Evolutionary conservation across 2,888 invertebrate species (phyloP).

Genomic region (Pandemis cinnamomeana): DNA sequence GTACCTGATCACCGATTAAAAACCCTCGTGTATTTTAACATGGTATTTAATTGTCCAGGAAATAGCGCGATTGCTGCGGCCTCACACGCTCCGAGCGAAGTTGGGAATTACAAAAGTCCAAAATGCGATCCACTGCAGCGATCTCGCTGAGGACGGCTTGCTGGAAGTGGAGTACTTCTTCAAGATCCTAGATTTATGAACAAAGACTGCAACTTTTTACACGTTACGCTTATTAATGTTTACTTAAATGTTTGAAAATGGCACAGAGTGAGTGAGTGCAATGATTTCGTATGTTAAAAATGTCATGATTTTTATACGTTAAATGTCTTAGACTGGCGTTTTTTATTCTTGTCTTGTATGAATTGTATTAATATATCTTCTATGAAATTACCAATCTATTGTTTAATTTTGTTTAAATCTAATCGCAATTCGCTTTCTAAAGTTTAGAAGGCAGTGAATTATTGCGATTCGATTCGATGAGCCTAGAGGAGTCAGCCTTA

Average conservation of each 20-base stretch:
- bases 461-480: too few relatives aligned
- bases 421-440: too few relatives aligned
- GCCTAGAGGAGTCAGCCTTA: too few relatives aligned
- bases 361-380: constrained; percentile 17
- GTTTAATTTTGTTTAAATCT: not conserved
- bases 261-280: constrained; percentile 28
- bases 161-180: constrained; percentile 94
- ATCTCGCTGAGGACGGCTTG: constrained; percentile 93
- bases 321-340: constrained; percentile 2
- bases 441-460: too few relatives aligned
- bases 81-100: constrained; percentile 92
- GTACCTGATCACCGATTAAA: too few relatives aligned
- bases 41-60: constrained; percentile 82
- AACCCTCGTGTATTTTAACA: too few relatives aligned
- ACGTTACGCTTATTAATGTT: constrained; percentile 36
- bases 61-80: constrained; percentile 92
- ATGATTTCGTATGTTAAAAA: constrained; percentile 2
- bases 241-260: constrained; percentile 21
- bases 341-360: constrained; percentile 21
- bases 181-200: constrained; percentile 86
- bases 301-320: constrained; percentile 1
- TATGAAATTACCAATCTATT: not conserved
- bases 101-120: constrained; percentile 92
- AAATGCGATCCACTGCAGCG: constrained; percentile 97
- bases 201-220: constrained; percentile 47